Evolutionary conservation across 1,140 invertebrate genomes (phyloP).

Genomic region (Diachasma alloeum): DNA sequence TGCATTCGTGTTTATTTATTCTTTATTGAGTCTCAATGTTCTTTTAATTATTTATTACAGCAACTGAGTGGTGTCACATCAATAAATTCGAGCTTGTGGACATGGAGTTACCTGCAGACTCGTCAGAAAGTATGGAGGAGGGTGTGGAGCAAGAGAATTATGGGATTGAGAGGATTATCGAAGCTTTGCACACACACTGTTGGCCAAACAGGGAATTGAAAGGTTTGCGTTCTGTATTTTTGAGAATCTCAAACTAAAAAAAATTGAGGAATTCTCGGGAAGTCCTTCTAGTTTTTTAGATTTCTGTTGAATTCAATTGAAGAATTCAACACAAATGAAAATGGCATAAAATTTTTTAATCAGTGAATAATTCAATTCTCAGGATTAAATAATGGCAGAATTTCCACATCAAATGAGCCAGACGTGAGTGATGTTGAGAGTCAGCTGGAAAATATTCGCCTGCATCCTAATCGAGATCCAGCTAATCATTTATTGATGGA

Average conservation of each 20-base stretch:
- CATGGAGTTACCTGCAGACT: constrained; percentile 65
- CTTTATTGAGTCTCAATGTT: too few species aligned
- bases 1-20: too few species aligned
- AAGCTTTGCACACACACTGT: constrained; percentile 78
- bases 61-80: constrained; percentile 72
- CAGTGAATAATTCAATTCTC: not conserved
- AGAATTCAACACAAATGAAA: too few species aligned
- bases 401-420: constrained; percentile 20
- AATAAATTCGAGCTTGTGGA: constrained; percentile 80
- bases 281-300: not conserved
- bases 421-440: constrained; percentile 52
- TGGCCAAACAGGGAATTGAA: constrained; percentile 81
- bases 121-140: constrained; percentile 61
- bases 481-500: constrained; percentile 50
- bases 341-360: too few species aligned
- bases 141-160: constrained; percentile 70
- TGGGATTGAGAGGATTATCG: constrained; percentile 77
- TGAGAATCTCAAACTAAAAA: not conserved
- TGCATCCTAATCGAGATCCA: constrained; percentile 40
- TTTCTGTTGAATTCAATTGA: too few species aligned
- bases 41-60: constrained; percentile 42
- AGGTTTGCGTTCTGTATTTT: constrained; percentile 54
- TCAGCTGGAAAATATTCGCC: constrained; percentile 52
- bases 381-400: constrained; percentile 18
- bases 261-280: not conserved